Conservation (phyloP, 2,888 invertebrate species). For the Clusia tigrina region DNA sequence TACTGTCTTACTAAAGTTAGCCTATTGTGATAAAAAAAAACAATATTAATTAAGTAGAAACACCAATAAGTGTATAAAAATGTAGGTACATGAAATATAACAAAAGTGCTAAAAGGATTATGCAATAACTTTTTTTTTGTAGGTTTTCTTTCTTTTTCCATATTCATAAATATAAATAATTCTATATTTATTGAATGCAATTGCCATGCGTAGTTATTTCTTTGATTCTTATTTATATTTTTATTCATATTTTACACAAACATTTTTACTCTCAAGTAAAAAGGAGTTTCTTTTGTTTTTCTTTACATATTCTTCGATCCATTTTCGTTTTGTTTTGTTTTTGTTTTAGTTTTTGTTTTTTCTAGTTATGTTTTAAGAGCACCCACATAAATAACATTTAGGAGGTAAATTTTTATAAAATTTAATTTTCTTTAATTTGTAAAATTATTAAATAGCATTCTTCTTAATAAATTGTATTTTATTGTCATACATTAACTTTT, state of each 20-base stretch:
- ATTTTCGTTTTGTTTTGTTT: slow-evolving; percentile 10
- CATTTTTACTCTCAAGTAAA: too few relatives aligned
- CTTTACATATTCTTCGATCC: slow-evolving; percentile 44
- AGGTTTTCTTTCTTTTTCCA: too few relatives aligned
- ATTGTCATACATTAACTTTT: slow-evolving; percentile 30
- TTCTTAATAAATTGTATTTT: slow-evolving; percentile 11
- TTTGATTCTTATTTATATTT: too few relatives aligned
- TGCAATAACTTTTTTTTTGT: neutral
- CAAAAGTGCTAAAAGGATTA: neutral
- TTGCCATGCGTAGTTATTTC: neutral
- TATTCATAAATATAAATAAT: too few relatives aligned
- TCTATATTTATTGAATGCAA: neutral
- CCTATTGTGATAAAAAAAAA: neutral
- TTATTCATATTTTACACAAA: too few relatives aligned
- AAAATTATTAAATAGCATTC: neutral
- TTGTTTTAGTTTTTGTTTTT: neutral
- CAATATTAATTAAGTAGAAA: neutral
- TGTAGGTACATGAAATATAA: too few relatives aligned
- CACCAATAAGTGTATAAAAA: slow-evolving; percentile 11
- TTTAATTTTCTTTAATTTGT: slow-evolving; percentile 6
- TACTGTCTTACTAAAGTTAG: neutral
- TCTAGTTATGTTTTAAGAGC: slow-evolving; percentile 15
- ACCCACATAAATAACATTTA: slow-evolving; percentile 27
- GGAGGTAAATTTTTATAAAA: slow-evolving; percentile 18
- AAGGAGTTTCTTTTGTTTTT: too few relatives aligned